Percentiles rank a stretch among this genome's conserved stretches.
Conservation (phyloP, 1,140 invertebrate species). For the Ridgeia piscesae region DNA sequence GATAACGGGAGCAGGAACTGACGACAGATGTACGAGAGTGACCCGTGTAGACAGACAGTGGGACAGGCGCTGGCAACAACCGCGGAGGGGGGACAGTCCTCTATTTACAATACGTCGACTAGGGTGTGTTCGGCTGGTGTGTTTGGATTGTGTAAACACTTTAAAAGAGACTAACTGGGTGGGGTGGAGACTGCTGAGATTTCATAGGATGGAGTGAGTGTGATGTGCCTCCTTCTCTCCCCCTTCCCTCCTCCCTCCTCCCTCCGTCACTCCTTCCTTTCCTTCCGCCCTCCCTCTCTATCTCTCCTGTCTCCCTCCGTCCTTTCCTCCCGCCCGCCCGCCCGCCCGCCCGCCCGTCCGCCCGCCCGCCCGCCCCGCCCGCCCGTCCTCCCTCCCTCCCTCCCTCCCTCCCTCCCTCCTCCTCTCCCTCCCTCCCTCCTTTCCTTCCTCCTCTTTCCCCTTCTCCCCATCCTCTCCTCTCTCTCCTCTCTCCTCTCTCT, state of each 20-base stretch:
- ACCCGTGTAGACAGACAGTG: too few species aligned
- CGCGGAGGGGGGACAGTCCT: background rate
- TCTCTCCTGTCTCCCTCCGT: background rate
- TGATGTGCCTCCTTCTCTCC: background rate
- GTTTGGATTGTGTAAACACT: too few species aligned
- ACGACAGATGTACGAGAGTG: background rate
- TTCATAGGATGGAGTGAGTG: too few species aligned
- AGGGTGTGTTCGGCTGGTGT: too few species aligned
- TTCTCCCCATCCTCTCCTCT: too few species aligned
- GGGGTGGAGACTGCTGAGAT: too few species aligned
- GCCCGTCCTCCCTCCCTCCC: too few species aligned
- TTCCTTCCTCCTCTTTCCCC: too few species aligned
- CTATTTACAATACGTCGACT: background rate
- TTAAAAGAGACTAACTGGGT: too few species aligned
- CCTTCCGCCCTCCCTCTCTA: too few species aligned
- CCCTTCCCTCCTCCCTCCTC: background rate
- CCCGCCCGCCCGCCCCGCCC: too few species aligned
- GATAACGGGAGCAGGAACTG: background rate
- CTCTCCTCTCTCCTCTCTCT: background rate
- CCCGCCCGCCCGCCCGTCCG: background rate
- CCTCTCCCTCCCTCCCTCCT: background rate
- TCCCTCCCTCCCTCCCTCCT: background rate
- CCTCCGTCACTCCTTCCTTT: too few species aligned
- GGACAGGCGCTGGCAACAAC: background rate
- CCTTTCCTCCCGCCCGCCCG: background rate